Base-by-base conservation (phyloP, 1,140 invertebrate species). In the Lysiphlebus fabarum region DNA sequence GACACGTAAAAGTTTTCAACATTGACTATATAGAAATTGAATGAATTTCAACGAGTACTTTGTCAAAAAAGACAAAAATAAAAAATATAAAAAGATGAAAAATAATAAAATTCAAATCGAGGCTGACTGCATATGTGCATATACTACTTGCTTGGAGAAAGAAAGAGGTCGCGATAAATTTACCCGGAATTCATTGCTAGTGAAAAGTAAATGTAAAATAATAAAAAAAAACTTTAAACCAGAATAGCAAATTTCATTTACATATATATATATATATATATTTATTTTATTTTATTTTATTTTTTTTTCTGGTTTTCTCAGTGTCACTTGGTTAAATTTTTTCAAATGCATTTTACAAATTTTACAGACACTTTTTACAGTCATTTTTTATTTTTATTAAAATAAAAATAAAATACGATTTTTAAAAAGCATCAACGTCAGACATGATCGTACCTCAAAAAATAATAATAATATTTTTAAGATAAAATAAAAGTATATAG, bases 51-150 rank as follows among this genome's bases (percentile, higher is more conserved):
- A 55, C 41, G 53, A 43, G 17, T 26, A 26, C 17, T 26, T 26
- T 26, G 17, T 26, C 17, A 26, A 26, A 4, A 49, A 47, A 14
- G 36, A 50, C 43, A 63, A 56, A 64, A 56, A 48, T 56, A 64
- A 53, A 65, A 49, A 51, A 48, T 55, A 58, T 56, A 45, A 58
- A 54, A 26, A 61, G 59, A 56, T 9, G 59, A 57, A 59, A 62
- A 65, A 44, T 51, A 51, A 58, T 14, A 59, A 33, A 48, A 33
- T 14, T 38, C 12, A 38, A 17, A 47, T 45, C 41, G 48, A 34
- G 49, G 50, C 8, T 36, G 54, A 36, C 12, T 51, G 49, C 34
- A 37, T 33, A 34, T 51, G 36, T 51, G 49, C 36, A 38, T 33
- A 34, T 51, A 36, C 17, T 26, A 47, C 54, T 37, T 56, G 17